Evolutionary conservation across 2,113 vertebrate genomes (phyloP), one percentile per base, ranked within the genome.

Genomic region (Tupaia chinensis): DNA sequence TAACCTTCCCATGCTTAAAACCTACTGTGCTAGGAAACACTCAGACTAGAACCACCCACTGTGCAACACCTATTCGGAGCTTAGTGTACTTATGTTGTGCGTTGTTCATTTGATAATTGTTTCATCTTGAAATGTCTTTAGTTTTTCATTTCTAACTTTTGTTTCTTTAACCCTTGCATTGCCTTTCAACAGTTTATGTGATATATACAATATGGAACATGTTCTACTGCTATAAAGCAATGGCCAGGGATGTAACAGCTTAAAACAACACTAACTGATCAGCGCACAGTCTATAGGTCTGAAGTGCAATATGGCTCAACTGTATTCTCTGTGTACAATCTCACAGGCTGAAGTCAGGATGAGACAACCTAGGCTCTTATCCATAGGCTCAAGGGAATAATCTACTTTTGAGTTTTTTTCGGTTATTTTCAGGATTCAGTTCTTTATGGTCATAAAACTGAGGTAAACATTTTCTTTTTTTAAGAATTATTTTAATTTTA

Each of bases 81-180:
- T 54, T 68, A 83, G 60, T 29, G 22, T 32, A 8, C 13, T 86
- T 78, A 25, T 5, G 61, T 3, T 10, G 4, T 27, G 14, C 23
- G 9, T 20, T 22, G 14, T 58, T 72, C 63, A 12, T 81, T 58
- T 76, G 66, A 83, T n/a, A 20, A 14, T 73, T 61, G 77, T 81
- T 80, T 66, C 32, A 77, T 58, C 25, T 65, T 63, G n/a, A 78
- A 14, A 3, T 32, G 7, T 53, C 77, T 91, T 94, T 93, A 7
- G 23, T 11, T 70, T 94, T 96, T 60, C 23, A 53, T 78, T 89
- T 94, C 76, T 74, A 70, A 54, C 13, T 94, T 74, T 86, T 79
- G n/a, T 73, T 60, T 70, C 66, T 72, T 77, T 85, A 90, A 68
- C 68, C 53, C 19, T 95, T 53, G 10, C 58, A 61, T 56, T 85